Base-by-base conservation (phyloP, 2,797 vertebrate species). In the Odontamblyopus rebecca region DNA sequence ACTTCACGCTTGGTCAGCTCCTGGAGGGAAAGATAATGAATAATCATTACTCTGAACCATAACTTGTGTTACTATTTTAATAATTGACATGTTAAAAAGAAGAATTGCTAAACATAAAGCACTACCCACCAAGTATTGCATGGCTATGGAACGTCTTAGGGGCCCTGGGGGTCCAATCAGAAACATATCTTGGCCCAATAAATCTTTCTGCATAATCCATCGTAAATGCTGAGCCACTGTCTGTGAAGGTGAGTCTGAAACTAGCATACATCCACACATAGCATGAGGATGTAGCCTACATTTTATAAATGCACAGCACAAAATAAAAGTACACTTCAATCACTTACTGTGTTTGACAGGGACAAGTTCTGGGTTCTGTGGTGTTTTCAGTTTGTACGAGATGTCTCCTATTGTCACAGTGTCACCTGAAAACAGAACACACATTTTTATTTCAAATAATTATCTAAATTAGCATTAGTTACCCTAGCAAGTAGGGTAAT, bases 191-290 rank as follows among this genome's bases (percentile, higher is more conserved):
- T 99, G 98, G 6, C 97, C 98, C 77, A 99, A 82, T 75, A 99
- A 93, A 75, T 99, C 98, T 85, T 99, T 99, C 85, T 99, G 98
- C 97, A 99, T 98, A 75, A 99, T 97, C 98, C 98, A 99, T 92
- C 96, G 93, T 27, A 99, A 93, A 87, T 99, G 97, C 56, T 98
- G 95, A 77, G 91, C 90, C 38, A 97, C 89, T 9, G 95, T 92
- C 64, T 98, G 96, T 1, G 95, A 90, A 73, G 96, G n/a, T 19
- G 93, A 90, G 38, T 96, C 95, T 76, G 93, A 93, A 91, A 97
- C 98, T 95, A 67, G 53, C 0, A 54, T 50, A 81, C 59, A 81
- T 0, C 68, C 13, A 53, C 74, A 53, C 70, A 54, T 35, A 0
- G 60, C 0, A 4, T 8, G 51, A 50, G 1, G 23, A 9, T 18